Conservation (phyloP, 2,797 vertebrate species). For the Parambassis ranga region DNA sequence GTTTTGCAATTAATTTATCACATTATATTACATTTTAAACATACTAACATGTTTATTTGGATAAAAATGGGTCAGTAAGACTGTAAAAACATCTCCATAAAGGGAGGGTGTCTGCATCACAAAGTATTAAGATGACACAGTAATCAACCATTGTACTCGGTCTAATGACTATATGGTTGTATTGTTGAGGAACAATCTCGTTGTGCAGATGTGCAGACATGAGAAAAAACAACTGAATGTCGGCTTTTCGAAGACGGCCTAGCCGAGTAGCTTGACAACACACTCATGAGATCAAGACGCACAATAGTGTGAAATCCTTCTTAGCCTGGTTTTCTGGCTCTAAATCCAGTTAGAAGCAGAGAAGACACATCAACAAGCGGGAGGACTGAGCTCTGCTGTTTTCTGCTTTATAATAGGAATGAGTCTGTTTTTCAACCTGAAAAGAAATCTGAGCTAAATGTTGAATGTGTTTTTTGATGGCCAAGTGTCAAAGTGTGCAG, state of each 20-base stretch:
- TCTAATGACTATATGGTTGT: too few relatives aligned
- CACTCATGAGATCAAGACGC: constrained; percentile 31
- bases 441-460: neutral
- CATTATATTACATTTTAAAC: too few relatives aligned
- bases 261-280: neutral
- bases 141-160: too few relatives aligned
- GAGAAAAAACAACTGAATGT: constrained; percentile 1
- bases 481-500: too few relatives aligned
- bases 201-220: neutral
- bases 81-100: too few relatives aligned
- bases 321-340: constrained; percentile 34
- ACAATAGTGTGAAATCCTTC: constrained; percentile 49
- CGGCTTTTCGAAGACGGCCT: neutral
- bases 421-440: neutral
- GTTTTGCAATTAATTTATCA: too few relatives aligned
- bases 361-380: constrained; percentile 8
- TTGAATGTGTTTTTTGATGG: neutral
- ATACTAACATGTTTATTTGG: too few relatives aligned
- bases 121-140: too few relatives aligned
- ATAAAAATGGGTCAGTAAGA: too few relatives aligned
- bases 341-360: constrained; percentile 40
- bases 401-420: too few relatives aligned
- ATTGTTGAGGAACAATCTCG: neutral
- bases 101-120: too few relatives aligned
- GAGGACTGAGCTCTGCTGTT: constrained; percentile 2